Percentiles rank a stretch among this genome's conserved stretches.
phyloP scores from a whole-genome alignment of 2,113 vertebrate genomes.

The Gallinago jamesoni region DNA sequence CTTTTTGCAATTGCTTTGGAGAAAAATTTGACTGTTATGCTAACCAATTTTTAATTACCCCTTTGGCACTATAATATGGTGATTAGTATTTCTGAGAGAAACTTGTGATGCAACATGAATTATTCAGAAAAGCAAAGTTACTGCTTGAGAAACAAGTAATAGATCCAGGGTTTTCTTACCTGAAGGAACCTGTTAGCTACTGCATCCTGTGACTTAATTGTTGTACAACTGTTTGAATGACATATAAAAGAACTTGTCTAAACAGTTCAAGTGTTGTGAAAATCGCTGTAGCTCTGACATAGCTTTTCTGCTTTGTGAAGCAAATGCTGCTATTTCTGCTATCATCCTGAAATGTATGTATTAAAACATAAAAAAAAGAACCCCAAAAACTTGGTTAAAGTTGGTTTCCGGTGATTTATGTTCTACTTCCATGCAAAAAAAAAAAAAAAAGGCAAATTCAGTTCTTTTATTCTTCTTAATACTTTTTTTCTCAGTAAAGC shows the following conservation, averaged over 20 bases:
- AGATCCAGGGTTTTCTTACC: not conserved
- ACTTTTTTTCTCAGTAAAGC: not conserved
- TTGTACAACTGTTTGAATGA: not conserved
- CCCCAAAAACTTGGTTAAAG: not conserved
- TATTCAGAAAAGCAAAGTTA: not conserved
- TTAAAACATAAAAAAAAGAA: not conserved
- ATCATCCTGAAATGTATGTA: not conserved
- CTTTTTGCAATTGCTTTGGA: not conserved
- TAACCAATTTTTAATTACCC: constrained; percentile 43
- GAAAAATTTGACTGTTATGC: not conserved
- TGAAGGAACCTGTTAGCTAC: not conserved
- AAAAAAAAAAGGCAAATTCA: not conserved
- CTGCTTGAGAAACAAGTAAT: not conserved
- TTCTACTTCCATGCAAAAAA: not conserved
- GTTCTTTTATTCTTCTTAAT: not conserved
- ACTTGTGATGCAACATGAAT: constrained; percentile 6
- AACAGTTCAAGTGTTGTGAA: not conserved
- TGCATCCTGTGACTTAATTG: not conserved
- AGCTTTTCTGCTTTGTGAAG: not conserved
- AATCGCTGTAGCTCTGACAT: not conserved
- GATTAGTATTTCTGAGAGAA: constrained; percentile 47
- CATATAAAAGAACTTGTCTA: not conserved
- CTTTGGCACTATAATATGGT: constrained; percentile 9
- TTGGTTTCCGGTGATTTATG: not conserved
- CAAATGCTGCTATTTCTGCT: not conserved